Evolutionary conservation across 2,888 invertebrate genomes (phyloP).

Genomic region (Drosophila pseudotakahashii): DNA sequence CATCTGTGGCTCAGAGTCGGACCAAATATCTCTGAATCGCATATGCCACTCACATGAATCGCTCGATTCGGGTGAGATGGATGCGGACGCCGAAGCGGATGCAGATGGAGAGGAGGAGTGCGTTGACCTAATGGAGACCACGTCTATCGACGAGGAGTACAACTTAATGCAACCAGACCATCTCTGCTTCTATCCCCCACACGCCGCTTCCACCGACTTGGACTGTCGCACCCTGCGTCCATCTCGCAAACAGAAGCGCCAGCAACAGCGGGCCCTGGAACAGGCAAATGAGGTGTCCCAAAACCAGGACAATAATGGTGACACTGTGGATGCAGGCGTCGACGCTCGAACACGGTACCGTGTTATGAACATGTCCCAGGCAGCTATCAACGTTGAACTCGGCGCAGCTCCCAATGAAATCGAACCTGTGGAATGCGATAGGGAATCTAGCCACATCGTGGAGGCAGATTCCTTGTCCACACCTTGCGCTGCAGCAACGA

Average conservation of each 20-base stretch:
- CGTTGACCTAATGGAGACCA: constrained; percentile 83
- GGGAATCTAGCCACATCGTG: not conserved
- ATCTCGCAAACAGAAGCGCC: constrained; percentile 79
- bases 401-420: constrained; percentile 57
- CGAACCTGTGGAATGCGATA: constrained; percentile 44
- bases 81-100: constrained; percentile 86
- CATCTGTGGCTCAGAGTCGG: constrained; percentile 85
- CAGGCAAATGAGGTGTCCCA: constrained; percentile 40
- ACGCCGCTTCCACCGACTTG: constrained; percentile 69
- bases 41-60: constrained; percentile 89
- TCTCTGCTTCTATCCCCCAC: constrained; percentile 82
- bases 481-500: constrained; percentile 5
- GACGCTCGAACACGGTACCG: constrained; percentile 74
- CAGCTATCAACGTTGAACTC: constrained; percentile 70
- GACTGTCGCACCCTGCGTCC: constrained; percentile 82
- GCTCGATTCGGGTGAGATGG: constrained; percentile 88
- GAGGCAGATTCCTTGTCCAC: not conserved
- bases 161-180: constrained; percentile 83
- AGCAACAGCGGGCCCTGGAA: constrained; percentile 48
- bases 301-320: constrained; percentile 47
- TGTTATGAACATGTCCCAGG: constrained; percentile 80
- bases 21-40: constrained; percentile 84
- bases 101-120: constrained; percentile 87
- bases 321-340: constrained; percentile 17
- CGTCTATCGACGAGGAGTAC: constrained; percentile 84